These are phyloP conservation scores for Dinothrombium tinctorium DNA, from an alignment of 1,140 invertebrate genomes.

Conservation along the genomic window DNA sequence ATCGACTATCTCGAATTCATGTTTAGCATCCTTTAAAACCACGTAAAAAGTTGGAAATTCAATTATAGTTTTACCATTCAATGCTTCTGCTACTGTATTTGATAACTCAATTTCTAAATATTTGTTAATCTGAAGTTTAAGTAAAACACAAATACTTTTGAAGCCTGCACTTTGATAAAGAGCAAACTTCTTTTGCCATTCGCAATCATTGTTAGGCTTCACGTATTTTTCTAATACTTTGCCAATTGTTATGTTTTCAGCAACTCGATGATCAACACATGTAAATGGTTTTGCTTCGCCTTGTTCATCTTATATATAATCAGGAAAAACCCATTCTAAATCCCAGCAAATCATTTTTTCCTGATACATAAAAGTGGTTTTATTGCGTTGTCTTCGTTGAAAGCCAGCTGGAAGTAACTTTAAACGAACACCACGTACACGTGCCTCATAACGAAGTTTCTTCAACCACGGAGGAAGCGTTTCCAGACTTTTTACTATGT, in stretches of 20 bases:
- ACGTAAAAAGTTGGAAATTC: slow-evolving; percentile 4
- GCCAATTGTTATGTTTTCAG: background rate
- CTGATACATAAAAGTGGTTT: slow-evolving; percentile 3
- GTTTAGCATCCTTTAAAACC: background rate
- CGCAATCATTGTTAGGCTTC: background rate
- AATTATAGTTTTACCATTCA: slow-evolving; percentile 1
- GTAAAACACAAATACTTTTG: background rate
- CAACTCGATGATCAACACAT: background rate
- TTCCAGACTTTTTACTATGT: background rate
- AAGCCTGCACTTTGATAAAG: background rate
- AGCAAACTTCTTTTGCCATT: background rate
- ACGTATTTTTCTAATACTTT: background rate
- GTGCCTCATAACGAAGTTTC: background rate
- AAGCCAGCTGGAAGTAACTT: slow-evolving; percentile 3
- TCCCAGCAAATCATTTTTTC: slow-evolving; percentile 5
- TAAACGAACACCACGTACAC: background rate
- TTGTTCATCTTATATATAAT: background rate
- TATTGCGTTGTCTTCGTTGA: background rate
- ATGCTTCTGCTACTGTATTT: background rate
- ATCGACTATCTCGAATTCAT: background rate
- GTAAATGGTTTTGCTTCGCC: background rate
- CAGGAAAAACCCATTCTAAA: slow-evolving; percentile 2
- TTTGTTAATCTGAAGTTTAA: background rate
- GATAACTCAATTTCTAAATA: background rate
- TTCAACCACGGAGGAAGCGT: background rate